Conservation (phyloP, 2,113 vertebrate species). For the Chionodraco myersi region DNA sequence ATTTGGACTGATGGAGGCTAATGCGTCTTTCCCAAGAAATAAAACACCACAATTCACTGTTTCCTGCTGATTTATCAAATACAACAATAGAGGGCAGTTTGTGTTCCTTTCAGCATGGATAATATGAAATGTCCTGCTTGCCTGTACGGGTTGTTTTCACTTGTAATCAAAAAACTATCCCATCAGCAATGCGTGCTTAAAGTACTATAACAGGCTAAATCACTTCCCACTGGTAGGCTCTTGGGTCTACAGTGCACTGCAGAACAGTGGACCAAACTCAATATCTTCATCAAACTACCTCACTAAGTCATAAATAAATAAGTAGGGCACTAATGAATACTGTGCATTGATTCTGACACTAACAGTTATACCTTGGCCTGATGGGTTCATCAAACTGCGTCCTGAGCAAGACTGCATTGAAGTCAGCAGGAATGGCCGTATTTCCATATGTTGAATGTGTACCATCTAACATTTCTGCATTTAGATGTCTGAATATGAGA, state of each 20-base stretch:
- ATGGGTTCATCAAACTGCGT: constrained; percentile 14
- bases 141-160: neutral
- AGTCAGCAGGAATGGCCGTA: neutral
- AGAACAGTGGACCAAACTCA: constrained; percentile 5
- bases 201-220: constrained; percentile 26
- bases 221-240: constrained; percentile 26
- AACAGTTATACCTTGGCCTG: constrained; percentile 12
- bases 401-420: neutral
- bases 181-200: neutral
- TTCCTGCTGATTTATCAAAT: neutral
- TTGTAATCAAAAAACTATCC: constrained; percentile 25
- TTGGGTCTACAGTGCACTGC: neutral
- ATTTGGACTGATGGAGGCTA: constrained; percentile 24
- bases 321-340: constrained; percentile 47
- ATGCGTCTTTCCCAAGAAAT: neutral
- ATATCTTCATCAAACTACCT: constrained; percentile 12
- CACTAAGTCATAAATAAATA: constrained; percentile 51
- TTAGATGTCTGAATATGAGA: no score
- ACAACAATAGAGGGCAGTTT: neutral
- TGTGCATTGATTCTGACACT: constrained; percentile 27
- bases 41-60: neutral
- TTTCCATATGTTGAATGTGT: neutral
- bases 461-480: no score
- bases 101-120: neutral
- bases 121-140: neutral